Base-by-base conservation (phyloP, 2,888 invertebrate species). In the Opisthograptis luteolata region DNA sequence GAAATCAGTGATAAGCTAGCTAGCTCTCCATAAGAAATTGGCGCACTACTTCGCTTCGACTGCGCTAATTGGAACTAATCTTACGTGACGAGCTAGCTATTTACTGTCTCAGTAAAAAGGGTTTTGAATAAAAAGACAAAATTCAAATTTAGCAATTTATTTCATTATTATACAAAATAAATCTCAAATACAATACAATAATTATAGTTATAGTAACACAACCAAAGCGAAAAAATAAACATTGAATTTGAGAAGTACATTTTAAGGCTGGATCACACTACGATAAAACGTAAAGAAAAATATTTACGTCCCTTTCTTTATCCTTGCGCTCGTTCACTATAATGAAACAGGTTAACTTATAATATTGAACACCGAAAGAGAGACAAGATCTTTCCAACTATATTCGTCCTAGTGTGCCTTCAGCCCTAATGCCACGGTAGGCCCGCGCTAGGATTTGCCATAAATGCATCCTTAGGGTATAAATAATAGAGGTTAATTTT, bases 161-260 rank as follows among this genome's bases (percentile, higher is more conserved):
- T 90, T 87, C 84, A 86, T 84, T 80, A 84, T 87, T 87, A 88
- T 87, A 88, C 87, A 89, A 89, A 90, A 89, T 89, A 87, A 87
- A 87, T 87, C 83, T 88, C 88, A 87, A 86, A 87, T 89, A 87
- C 82, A 85, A 81, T 87, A 39, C 36, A 85, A 85, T 85, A 82
- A 84, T 84, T 77, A 78, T 79, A 82, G 77, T 78, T 84, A 86
- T 85, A 87, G 85, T 88, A 89, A 89, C 89, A 90, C 89, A 90
- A 90, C 89, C 89, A 84, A 89, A 89, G 87, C 87, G 86, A 88
- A 86, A 24, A 88, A 83, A 87, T 83, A 85, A 81, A 83, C 80
- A 82, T 83, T 84, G 84, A 78, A 86, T 87, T 84, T 86, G 82
- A 87, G 79, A 84, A 77, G 79, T 72, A 80, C 66, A 69, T 48